Evolutionary conservation across 2,888 invertebrate genomes (phyloP), one percentile per base, ranked within the genome.

Genomic region (Stegophylla sp.): DNA sequence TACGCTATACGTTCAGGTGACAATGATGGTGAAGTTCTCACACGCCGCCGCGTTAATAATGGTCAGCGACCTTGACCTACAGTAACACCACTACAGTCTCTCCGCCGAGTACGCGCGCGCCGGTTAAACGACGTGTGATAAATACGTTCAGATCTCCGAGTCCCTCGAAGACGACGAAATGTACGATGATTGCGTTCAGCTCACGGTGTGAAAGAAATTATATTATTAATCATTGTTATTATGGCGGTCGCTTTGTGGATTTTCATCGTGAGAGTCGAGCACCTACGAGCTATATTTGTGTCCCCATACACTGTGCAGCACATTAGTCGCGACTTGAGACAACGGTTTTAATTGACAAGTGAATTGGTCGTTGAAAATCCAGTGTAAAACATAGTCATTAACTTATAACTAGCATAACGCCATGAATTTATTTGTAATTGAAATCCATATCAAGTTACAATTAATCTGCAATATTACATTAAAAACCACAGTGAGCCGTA

Each of bases 21-120:
- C 64, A 34, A 41, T 51, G 53, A n/a, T 9, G 17, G 26, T 34
- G 34, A 7, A 34, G 34, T 71, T 79, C 71, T 71, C 61, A 79
- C 79, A 43, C 41, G 28, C 23, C 41, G 28, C 23, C 10, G 17
- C 26, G 23, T 64, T 41, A 53, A 23, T 45, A 26, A 69, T 79
- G 61, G 23, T 23, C n/a, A 4, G 4, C 41, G 48, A 61, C 71
- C 79, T 79, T 79, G 79, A 79, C 79, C 79, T 79, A 79, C 20
- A 79, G 69, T 63, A 79, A 79, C 74, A 51, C 63, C 34, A n/a
- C n/a, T n/a, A n/a, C n/a, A 34, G 53, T 71, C 53, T 69, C 26
- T 51, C 34, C 34, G 34, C 34, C 4, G 26, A 48, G 48, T 45
- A 45, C 7, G 15, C 12, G 26, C 26, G 23, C 15, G 28, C 61